Evolutionary conservation across 2,113 vertebrate genomes (phyloP), one percentile per base, ranked within the genome.

Genomic region (Aegotheles bennettii): DNA sequence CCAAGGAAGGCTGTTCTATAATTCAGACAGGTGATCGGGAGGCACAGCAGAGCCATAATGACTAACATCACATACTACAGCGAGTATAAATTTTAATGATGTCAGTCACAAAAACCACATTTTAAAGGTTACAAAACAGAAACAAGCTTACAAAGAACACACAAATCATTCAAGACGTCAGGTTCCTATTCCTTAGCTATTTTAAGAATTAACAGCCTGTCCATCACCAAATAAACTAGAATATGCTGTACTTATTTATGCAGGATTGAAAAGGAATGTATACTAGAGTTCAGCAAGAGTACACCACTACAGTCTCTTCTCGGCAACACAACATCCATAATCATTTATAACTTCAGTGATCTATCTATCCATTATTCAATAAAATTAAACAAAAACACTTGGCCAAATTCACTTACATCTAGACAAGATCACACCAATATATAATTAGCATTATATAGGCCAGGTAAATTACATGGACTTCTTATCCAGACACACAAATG

Each of bases 51-150:
- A 97, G 93, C 73, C 96, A 97, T 95, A 97, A 97, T 87, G 95
- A 97, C 96, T 95, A 97, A 95, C 84, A 97, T 91, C 87, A 89
- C 54, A 87, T 84, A 94, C 78, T 67, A 96, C 51, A 93, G 60
- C 50, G 64, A 96, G 82, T 87, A 95, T 96, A 97, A 91, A 97
- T 97, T 97, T 97, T 97, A 98, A 97, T 93, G 94, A 74, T 83
- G 87, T 84, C 73, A 84, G 73, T 94, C 94, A 97, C 96, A 97
- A 98, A 97, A 67, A 67, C 65, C 45, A 89, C 81, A 73, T 97
- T 98, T 97, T 94, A 97, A 97, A 96, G 92, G 95, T 97, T 97
- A 96, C 92, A 96, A 96, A 97, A 96, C 82, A 97, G 94, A 97
- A 97, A 93, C 88, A 94, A 97, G 77, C 88, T 96, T 95, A 96